A percentile compares a stretch with the other conserved stretches of the same genome.
phyloP scores from a whole-genome alignment of 2,888 invertebrate species.

The Siphlonurus alternatus region DNA sequence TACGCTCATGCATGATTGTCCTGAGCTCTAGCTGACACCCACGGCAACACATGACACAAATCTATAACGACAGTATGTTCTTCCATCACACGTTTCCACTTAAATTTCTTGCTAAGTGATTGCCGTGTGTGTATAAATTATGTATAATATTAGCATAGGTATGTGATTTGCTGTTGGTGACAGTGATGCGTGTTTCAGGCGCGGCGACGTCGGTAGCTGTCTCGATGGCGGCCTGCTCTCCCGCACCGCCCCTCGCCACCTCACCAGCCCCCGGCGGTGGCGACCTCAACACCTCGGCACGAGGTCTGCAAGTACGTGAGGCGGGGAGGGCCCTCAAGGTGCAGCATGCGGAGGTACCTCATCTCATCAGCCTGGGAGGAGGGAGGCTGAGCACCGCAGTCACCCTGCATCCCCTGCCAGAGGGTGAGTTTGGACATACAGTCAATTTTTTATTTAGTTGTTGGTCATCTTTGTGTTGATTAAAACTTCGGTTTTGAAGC shows the following conservation, averaged over 20 bases:
- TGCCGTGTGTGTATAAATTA: too few species aligned
- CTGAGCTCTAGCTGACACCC: too few species aligned
- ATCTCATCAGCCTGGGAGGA: constrained; percentile 80
- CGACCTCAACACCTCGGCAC: background rate
- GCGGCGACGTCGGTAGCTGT: background rate
- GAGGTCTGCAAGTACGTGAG: constrained; percentile 17
- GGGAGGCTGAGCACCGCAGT: constrained; percentile 83
- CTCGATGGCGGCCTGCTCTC: background rate
- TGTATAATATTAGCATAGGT: too few species aligned
- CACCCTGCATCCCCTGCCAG: constrained; percentile 74
- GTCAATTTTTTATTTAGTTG: background rate
- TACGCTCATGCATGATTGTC: too few species aligned
- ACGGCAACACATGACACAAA: too few species aligned
- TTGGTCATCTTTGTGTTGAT: too few species aligned
- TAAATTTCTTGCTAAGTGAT: too few species aligned
- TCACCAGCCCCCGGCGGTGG: background rate
- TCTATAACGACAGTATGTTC: too few species aligned
- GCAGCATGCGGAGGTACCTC: constrained; percentile 60
- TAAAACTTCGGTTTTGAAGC: too few species aligned
- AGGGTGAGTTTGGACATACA: constrained; percentile 49
- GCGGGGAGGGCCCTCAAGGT: constrained; percentile 42
- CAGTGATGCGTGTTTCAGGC: background rate
- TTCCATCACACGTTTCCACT: too few species aligned
- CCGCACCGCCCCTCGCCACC: background rate
- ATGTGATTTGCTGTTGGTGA: background rate